Conservation (phyloP, 2,797 vertebrate species). For the Myotis daubentonii region DNA sequence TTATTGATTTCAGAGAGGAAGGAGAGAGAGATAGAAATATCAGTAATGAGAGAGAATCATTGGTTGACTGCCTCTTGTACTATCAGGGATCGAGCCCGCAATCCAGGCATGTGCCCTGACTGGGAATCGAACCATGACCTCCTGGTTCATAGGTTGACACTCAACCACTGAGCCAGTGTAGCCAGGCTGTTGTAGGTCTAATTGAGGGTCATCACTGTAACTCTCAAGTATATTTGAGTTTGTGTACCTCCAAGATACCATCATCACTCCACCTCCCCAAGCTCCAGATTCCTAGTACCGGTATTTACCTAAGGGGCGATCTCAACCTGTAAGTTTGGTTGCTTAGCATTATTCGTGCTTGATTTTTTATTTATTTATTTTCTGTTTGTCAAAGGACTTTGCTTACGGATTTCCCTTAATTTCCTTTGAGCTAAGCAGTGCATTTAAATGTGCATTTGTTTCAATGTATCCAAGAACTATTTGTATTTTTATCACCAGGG, state of each 20-base stretch:
- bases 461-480: background rate
- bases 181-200: background rate
- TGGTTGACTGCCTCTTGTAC: no score
- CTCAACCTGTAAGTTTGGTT: background rate
- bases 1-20: no score
- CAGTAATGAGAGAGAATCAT: no score
- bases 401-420: constrained; percentile 28
- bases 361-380: background rate
- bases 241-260: background rate
- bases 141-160: no score
- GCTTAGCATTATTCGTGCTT: background rate
- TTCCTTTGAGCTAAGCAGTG: background rate
- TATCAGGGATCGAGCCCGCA: no score
- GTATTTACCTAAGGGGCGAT: background rate
- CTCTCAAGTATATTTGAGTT: background rate
- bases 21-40: no score
- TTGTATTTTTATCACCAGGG: constrained; percentile 29
- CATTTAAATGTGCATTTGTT: constrained; percentile 28
- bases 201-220: background rate
- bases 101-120: no score
- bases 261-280: background rate
- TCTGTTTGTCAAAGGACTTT: background rate
- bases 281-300: background rate
- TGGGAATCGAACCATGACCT: no score
- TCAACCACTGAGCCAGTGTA: no score